A percentile compares a stretch with the other conserved stretches of the same genome.
These are phyloP conservation scores for Mus spretus DNA, from an alignment of 2,797 vertebrate species.

Conservation along the genomic window DNA sequence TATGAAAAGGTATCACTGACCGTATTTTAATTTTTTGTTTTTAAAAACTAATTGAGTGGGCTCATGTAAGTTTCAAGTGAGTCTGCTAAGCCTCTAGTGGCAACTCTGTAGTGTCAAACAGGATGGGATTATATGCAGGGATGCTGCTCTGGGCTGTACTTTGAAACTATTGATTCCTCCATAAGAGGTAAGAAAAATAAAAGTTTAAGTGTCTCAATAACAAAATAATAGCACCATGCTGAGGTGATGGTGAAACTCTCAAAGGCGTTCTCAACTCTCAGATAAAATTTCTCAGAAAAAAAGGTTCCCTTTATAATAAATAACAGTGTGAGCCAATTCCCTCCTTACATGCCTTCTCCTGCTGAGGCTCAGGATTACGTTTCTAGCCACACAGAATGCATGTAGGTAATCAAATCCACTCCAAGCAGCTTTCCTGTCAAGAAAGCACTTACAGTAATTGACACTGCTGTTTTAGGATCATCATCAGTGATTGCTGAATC, in stretches of 20 bases:
- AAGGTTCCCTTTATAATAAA: slow-evolving; percentile 70
- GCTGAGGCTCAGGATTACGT: slow-evolving; percentile 45
- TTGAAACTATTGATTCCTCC: slow-evolving; percentile 69
- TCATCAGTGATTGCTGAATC: slow-evolving; percentile 24
- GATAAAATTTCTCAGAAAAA: slow-evolving; percentile 73
- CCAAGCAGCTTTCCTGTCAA: slow-evolving; percentile 18
- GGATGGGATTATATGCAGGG: not conserved
- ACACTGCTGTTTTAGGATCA: slow-evolving; percentile 57
- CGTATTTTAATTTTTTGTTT: not conserved
- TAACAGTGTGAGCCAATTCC: slow-evolving; percentile 39
- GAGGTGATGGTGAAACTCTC: slow-evolving; percentile 68
- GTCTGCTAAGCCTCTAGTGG: not conserved
- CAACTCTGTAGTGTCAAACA: not conserved
- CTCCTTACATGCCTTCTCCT: not conserved
- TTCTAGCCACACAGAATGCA: slow-evolving; percentile 57
- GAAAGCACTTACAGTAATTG: slow-evolving; percentile 51
- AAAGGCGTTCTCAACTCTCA: slow-evolving; percentile 75
- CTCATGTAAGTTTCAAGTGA: not conserved
- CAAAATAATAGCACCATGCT: slow-evolving; percentile 75
- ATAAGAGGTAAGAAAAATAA: slow-evolving; percentile 71
- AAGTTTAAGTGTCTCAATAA: slow-evolving; percentile 76
- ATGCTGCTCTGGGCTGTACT: slow-evolving; percentile 17
- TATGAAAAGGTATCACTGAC: slow-evolving; percentile 12
- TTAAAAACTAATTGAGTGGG: not conserved
- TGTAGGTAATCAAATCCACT: slow-evolving; percentile 45